Conservation (phyloP, 2,888 invertebrate species). For the Tanytarsus gracilentus region DNA sequence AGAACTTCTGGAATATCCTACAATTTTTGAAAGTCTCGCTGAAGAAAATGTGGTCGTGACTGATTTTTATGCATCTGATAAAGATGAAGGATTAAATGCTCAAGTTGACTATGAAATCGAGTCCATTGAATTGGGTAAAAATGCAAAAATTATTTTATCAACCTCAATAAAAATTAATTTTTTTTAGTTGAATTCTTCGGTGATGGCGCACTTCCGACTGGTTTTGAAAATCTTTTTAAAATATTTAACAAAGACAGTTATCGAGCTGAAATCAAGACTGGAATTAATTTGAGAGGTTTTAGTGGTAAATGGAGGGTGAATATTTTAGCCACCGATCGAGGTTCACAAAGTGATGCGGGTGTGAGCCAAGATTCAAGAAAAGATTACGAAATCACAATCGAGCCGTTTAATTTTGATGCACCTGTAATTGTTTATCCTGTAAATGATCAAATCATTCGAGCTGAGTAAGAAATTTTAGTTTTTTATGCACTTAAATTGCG, state of each 20-base stretch:
- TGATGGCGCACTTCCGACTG: conserved; percentile 36
- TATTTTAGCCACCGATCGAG: conserved; percentile 50
- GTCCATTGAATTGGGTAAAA: conserved; percentile 36
- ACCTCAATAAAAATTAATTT: background rate
- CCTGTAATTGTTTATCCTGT: conserved; percentile 50
- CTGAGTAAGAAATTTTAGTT: conserved; percentile 42
- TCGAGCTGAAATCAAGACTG: conserved; percentile 44
- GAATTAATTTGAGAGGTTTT: conserved; percentile 45
- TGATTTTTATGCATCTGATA: conserved; percentile 46
- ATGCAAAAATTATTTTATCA: background rate
- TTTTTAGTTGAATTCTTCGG: background rate
- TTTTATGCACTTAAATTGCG: too few relatives aligned
- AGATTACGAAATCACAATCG: conserved; percentile 45
- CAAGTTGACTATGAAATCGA: conserved; percentile 46
- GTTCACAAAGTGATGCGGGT: conserved; percentile 34
- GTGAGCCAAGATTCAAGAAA: conserved; percentile 41
- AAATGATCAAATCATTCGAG: conserved; percentile 38
- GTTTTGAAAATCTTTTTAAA: conserved; percentile 36
- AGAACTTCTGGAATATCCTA: conserved; percentile 31
- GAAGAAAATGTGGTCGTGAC: conserved; percentile 38
- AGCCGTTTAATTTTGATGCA: conserved; percentile 50
- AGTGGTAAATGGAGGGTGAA: conserved; percentile 51
- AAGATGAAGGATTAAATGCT: conserved; percentile 50
- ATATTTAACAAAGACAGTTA: conserved; percentile 41
- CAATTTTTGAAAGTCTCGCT: conserved; percentile 38